phyloP scores from a whole-genome alignment of 2,888 invertebrate genomes.

The Rotaria sp. region DNA sequence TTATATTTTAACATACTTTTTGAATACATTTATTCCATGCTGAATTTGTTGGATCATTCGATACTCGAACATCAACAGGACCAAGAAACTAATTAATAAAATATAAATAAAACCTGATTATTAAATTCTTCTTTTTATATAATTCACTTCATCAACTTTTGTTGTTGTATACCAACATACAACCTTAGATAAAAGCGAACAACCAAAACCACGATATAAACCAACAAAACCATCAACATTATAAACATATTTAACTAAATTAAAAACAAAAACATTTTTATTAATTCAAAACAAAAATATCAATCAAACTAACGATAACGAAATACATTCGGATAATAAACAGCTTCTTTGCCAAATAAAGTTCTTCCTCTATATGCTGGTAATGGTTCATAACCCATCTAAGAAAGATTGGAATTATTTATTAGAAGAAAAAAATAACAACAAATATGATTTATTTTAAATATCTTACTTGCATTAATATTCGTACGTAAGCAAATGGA shows the following conservation, averaged over 20 bases:
- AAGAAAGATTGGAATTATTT: not conserved
- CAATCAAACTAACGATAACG: slow-evolving; percentile 31
- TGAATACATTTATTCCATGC: slow-evolving; percentile 23
- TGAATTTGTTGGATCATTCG: not conserved
- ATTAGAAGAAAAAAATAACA: not conserved
- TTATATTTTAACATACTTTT: not conserved
- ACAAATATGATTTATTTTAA: not conserved
- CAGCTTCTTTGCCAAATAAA: slow-evolving; percentile 36
- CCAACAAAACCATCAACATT: slow-evolving; percentile 37
- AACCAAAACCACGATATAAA: slow-evolving; percentile 40
- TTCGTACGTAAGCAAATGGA: slow-evolving; percentile 14
- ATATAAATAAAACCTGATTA: not conserved
- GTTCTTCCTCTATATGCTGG: slow-evolving; percentile 31
- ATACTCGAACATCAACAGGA: not conserved
- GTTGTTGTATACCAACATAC: slow-evolving; percentile 29
- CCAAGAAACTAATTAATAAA: not conserved
- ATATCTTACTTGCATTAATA: slow-evolving; percentile 21
- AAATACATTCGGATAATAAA: slow-evolving; percentile 37
- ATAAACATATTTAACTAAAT: slow-evolving; percentile 34
- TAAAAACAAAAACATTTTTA: not conserved
- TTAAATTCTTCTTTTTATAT: not conserved
- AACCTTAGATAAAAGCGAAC: not conserved
- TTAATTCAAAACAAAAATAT: not conserved
- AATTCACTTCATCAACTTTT: slow-evolving; percentile 1
- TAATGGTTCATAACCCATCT: slow-evolving; percentile 40